Percentiles rank a stretch among this genome's conserved stretches.
Evolutionary conservation across 2,113 vertebrate genomes (phyloP).

Genomic region (Syrrhaptes paradoxus): DNA sequence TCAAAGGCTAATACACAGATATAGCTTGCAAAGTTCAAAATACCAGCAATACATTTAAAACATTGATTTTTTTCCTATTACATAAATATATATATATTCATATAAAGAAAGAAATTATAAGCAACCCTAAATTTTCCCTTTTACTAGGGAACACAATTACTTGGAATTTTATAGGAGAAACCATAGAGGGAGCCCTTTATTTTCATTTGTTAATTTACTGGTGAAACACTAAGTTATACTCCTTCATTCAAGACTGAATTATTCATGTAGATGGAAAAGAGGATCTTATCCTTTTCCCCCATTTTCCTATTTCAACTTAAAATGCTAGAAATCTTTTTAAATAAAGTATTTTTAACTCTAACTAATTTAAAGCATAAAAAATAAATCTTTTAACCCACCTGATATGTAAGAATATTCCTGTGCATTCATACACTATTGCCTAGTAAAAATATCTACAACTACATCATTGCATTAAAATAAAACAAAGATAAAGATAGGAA

Average conservation of each 20-base stretch:
- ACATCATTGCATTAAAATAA: neutral
- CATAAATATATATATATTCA: no score
- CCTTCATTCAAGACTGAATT: neutral
- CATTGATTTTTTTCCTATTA: neutral
- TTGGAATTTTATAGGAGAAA: neutral
- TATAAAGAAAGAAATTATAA: neutral
- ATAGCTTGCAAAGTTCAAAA: neutral
- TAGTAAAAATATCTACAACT: neutral
- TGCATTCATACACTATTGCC: neutral
- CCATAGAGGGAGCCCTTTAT: constrained; percentile 48
- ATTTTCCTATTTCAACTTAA: neutral
- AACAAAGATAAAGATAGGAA: neutral
- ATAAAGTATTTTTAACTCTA: neutral
- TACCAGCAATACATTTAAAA: neutral
- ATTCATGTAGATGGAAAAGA: neutral
- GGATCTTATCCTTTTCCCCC: neutral
- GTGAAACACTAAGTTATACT: neutral
- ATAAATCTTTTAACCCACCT: neutral
- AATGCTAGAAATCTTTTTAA: neutral
- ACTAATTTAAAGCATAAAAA: neutral
- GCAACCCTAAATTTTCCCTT: neutral
- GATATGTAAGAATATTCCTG: neutral
- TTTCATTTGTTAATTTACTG: neutral
- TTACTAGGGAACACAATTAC: neutral
- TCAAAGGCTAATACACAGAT: neutral